These are phyloP conservation scores for Teleopsis dalmanni DNA, from an alignment of 1,140 invertebrate species.

Conservation along the genomic window DNA sequence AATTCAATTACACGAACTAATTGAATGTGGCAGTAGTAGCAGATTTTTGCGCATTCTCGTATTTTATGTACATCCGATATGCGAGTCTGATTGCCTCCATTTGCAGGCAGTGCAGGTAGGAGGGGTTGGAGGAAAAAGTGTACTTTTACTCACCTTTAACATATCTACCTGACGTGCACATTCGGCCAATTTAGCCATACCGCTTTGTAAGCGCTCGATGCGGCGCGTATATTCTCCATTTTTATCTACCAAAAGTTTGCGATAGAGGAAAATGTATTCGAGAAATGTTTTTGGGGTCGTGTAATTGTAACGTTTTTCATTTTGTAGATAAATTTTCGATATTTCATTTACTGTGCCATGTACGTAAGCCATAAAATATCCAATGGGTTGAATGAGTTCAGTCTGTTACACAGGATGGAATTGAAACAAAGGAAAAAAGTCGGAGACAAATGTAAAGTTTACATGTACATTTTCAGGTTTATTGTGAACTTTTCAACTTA, in stretches of 20 bases:
- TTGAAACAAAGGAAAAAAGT: not conserved
- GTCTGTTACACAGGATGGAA: not conserved
- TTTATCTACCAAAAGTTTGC: slow-evolving; percentile 74
- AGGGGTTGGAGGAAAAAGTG: not conserved
- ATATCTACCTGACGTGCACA: slow-evolving; percentile 71
- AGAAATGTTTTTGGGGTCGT: slow-evolving; percentile 95
- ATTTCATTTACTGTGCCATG: slow-evolving; percentile 85
- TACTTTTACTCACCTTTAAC: slow-evolving; percentile 46
- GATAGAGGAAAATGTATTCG: slow-evolving; percentile 86
- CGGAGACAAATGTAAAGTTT: not conserved
- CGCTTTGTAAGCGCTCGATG: slow-evolving; percentile 76
- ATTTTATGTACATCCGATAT: no score
- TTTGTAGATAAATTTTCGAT: slow-evolving; percentile 73
- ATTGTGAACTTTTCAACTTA: slow-evolving; percentile 30
- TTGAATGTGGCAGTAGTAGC: slow-evolving; percentile 38
- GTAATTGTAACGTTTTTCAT: slow-evolving; percentile 90
- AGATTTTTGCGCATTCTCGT: no score
- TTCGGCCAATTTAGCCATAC: slow-evolving; percentile 78
- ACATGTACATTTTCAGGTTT: not conserved
- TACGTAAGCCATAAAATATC: slow-evolving; percentile 86
- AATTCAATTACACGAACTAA: slow-evolving; percentile 41
- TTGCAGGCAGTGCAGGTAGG: not conserved
- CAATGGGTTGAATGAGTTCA: slow-evolving; percentile 48
- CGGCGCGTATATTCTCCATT: slow-evolving; percentile 65
- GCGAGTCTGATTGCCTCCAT: not conserved